Conservation (phyloP, 2,113 vertebrate genomes). For the Numenius arquata region DNA sequence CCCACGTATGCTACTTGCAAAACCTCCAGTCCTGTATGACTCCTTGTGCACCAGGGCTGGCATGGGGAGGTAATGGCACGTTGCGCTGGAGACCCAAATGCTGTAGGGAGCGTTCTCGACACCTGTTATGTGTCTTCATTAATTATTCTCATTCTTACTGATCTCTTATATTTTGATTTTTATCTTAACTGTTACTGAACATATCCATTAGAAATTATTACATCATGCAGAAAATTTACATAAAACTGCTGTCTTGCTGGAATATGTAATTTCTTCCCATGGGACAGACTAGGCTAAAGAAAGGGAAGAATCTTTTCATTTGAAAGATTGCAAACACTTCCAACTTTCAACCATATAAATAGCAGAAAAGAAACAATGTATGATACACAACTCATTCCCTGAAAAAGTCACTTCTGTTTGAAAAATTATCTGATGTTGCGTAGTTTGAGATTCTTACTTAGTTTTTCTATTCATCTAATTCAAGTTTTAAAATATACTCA, state of each 20-base stretch:
- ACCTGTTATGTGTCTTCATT: not conserved
- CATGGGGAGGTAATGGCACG: not conserved
- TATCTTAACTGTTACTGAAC: not conserved
- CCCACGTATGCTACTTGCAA: not conserved
- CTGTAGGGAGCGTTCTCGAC: not conserved
- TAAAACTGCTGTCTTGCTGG: not conserved
- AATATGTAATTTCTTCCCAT: not conserved
- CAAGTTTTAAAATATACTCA: not conserved
- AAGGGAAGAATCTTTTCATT: not conserved
- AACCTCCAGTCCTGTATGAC: not conserved
- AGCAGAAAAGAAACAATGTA: not conserved
- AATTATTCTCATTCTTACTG: not conserved
- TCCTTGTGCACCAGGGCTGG: not conserved
- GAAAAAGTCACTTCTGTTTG: not conserved
- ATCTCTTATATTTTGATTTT: not conserved
- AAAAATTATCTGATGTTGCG: not conserved
- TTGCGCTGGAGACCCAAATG: not conserved
- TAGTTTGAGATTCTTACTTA: not conserved
- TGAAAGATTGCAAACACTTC: not conserved
- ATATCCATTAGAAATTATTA: not conserved
- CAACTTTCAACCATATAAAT: not conserved
- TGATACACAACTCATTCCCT: not conserved
- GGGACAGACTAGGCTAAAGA: not conserved
- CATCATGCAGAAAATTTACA: not conserved
- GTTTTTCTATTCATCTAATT: not conserved